phyloP scores from a whole-genome alignment of 2,113 vertebrate genomes.

The human region GRCh38 chr6:99090001-99090500 shows the following conservation, averaged over 20 bases:
- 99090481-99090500: neutral
- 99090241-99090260: constrained; percentile 49
- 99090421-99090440: constrained; percentile 32
- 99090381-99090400: constrained; percentile 14
- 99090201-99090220: constrained; percentile 37
- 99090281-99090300: neutral
- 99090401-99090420: neutral
- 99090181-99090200: constrained; percentile 51
- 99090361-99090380: constrained; percentile 16
- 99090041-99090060: constrained; percentile 29
- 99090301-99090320: constrained; percentile 52
- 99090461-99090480: constrained; percentile 17
- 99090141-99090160: constrained; percentile 22
- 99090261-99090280: constrained; percentile 53
- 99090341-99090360: constrained; percentile 44
- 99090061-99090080: constrained; percentile 69
- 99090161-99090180: neutral
- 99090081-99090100: constrained; percentile 50
- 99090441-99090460: neutral
- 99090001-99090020: constrained; percentile 27
- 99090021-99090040: constrained; percentile 33
- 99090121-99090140: constrained; percentile 57
- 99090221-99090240: constrained; percentile 52
- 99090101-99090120: constrained; percentile 51
- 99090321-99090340: constrained; percentile 36